Conservation (phyloP, 2,888 invertebrate species). For the Folsomia manolachei region DNA sequence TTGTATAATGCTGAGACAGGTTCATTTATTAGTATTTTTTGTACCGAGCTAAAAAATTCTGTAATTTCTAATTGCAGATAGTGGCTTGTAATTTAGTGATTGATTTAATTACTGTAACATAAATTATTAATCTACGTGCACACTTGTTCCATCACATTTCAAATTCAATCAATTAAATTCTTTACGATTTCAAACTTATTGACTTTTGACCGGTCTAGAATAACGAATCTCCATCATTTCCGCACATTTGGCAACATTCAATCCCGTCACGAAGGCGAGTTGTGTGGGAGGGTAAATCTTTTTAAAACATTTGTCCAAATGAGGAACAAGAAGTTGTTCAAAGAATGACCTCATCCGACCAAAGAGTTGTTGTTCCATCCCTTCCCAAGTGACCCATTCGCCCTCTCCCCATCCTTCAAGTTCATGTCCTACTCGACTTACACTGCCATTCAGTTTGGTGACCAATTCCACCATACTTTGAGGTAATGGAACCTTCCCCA, state of each 20-base stretch:
- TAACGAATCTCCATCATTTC: constrained; percentile 46
- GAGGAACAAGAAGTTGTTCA: constrained; percentile 48
- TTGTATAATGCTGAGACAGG: too few relatives aligned
- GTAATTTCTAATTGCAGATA: too few relatives aligned
- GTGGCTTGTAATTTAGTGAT: too few relatives aligned
- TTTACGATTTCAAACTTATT: not conserved
- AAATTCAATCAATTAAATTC: not conserved
- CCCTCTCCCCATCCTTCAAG: constrained; percentile 44
- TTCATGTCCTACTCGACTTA: constrained; percentile 43
- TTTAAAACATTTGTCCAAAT: constrained; percentile 46
- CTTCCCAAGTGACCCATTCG: constrained; percentile 49
- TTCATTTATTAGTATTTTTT: too few relatives aligned
- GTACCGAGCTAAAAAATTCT: too few relatives aligned
- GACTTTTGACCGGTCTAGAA: constrained; percentile 6
- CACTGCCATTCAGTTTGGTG: constrained; percentile 40
- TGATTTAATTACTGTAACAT: too few relatives aligned
- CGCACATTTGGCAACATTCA: constrained; percentile 42
- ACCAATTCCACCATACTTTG: constrained; percentile 36
- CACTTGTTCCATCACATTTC: not conserved
- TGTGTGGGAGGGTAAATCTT: constrained; percentile 43
- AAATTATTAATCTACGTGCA: too few relatives aligned
- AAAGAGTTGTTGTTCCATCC: constrained; percentile 45
- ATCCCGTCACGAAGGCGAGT: constrained; percentile 41
- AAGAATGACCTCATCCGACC: constrained; percentile 45
- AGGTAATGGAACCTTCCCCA: constrained; percentile 43